phyloP scores from a whole-genome alignment of 2,113 vertebrate species.

The Petroica traversi region DNA sequence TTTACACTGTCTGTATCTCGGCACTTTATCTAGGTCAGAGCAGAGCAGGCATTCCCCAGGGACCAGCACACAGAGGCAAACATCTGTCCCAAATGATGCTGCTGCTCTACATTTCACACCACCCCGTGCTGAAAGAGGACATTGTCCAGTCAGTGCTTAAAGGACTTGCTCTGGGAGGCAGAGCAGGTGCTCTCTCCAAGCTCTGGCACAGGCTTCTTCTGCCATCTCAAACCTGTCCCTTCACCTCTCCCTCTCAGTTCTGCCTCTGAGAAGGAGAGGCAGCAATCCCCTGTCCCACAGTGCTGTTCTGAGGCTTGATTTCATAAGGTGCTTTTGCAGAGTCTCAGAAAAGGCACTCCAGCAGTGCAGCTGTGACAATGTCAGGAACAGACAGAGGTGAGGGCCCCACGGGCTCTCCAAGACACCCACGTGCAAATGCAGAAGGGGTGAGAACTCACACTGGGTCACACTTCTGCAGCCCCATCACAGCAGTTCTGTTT shows the following conservation, averaged over 20 bases:
- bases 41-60: background rate
- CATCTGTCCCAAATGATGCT: background rate
- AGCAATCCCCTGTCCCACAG: background rate
- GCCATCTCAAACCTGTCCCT: background rate
- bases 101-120: background rate
- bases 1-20: background rate
- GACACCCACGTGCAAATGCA: background rate
- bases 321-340: slow-evolving; percentile 50
- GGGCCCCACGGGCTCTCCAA: background rate
- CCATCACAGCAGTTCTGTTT: background rate
- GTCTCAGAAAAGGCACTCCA: slow-evolving; percentile 50
- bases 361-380: slow-evolving; percentile 4
- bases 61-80: background rate
- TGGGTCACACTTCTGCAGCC: background rate
- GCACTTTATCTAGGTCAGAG: background rate
- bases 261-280: background rate
- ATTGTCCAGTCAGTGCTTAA: background rate
- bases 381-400: background rate
- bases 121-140: background rate
- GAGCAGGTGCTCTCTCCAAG: background rate
- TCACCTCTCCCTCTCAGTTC: background rate
- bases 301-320: slow-evolving; percentile 16
- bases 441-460: background rate
- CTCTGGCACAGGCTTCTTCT: background rate
- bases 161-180: background rate